phyloP scores from a whole-genome alignment of 2,113 vertebrate genomes.

The Hyla sarda region DNA sequence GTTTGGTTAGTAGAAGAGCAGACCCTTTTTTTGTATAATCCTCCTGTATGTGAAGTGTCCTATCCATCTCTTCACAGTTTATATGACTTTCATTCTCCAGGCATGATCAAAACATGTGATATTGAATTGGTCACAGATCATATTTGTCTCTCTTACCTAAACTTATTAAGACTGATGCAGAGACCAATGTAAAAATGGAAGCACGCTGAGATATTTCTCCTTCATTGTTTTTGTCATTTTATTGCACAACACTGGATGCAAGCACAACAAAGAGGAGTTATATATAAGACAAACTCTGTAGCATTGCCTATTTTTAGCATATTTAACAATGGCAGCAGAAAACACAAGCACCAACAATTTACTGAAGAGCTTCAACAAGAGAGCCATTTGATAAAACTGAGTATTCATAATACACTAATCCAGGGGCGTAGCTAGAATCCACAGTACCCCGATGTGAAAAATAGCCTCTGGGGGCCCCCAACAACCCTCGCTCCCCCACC shows the following conservation, averaged over 20 bases:
- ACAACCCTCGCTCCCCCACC: too few species aligned
- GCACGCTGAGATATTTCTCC: background rate
- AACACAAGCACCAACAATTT: slow-evolving; percentile 3
- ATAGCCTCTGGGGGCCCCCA: too few species aligned
- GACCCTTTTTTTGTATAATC: background rate
- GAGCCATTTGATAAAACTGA: background rate
- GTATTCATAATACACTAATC: background rate
- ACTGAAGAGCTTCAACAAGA: slow-evolving; percentile 21
- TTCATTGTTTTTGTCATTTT: background rate
- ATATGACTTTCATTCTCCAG: background rate
- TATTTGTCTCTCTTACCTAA: background rate
- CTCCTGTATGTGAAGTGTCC: background rate
- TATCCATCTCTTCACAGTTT: background rate
- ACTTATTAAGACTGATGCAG: slow-evolving; percentile 3
- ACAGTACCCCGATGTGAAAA: too few species aligned
- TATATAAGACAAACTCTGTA: background rate
- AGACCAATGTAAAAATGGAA: background rate
- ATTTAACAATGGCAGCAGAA: slow-evolving; percentile 11
- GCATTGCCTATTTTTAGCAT: slow-evolving; percentile 14
- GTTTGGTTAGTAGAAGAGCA: too few species aligned
- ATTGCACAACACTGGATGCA: background rate
- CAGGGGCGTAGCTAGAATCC: too few species aligned
- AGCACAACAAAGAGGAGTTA: background rate
- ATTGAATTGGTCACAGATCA: slow-evolving; percentile 5
- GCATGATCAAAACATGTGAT: background rate